Base-by-base conservation (phyloP, 2,888 invertebrate species). In the Hydrotaea diabolus region DNA sequence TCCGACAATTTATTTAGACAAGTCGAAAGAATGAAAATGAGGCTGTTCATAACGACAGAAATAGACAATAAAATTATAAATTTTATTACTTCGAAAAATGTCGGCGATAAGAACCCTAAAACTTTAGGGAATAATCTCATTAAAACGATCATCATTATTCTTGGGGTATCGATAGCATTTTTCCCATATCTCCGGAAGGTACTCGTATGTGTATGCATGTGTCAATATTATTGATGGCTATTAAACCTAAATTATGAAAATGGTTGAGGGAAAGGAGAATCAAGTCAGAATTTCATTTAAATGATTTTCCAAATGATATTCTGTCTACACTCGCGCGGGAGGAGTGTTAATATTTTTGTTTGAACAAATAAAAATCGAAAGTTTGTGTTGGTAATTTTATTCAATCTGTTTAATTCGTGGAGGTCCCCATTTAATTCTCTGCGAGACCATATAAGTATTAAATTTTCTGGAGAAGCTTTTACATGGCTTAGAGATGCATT, bases 61-160 rank as follows among this genome's bases (percentile, higher is more conserved):
- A 69, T 69, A 39, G 43, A 23, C 39, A 23, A 69, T 69, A 69
- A 69, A 43, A 19, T 69, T 23, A 46, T 46, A 43, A 69, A 46
- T 69, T 69, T 69, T 69, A 69, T 69, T 69, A 46, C 69, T 69
- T 43, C 43, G 13, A 39, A 15, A 26, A 69, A 69, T 69, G 66
- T 46, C 11, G 46, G 15, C 49, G 49, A 59, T 59, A 59, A 59
- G 59, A 26, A 59, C n/a, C 49, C n/a, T 11, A 49, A n/a, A 49
- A 3, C 15, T 15, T 49, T 49, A 49, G n/a, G 13, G 2, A 4
- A 49, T 49, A 49, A 59, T 2, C 11, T 55, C 55, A 19, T 55
- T 31, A 31, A 31, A 31, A 31, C 2, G 31, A 55, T 7, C 55
- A 55, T 55, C n/a, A 55, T 19, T 55, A 55, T 55, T 31, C 2